Evolutionary conservation across 2,888 invertebrate genomes (phyloP), one percentile per base, ranked within the genome.

Genomic region (Drosophila suboccidentalis): DNA sequence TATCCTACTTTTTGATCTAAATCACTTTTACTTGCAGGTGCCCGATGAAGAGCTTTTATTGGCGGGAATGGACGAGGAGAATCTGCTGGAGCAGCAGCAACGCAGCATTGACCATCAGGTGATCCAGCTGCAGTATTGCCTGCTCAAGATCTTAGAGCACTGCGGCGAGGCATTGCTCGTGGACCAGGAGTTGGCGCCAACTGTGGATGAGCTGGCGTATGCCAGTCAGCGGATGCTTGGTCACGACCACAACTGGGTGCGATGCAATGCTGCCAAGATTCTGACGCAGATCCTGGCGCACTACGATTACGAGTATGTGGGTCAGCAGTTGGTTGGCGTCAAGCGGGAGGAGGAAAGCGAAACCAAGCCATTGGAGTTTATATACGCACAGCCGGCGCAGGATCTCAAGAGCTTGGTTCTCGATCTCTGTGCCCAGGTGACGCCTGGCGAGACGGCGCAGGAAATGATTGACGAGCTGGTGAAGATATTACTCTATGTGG

Each of bases 161-260:
- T 96, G 96, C 91, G 93, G 95, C 1, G 90, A 92, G 0, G 94
- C 95, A 82, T 90, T 97, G 62, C 94, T 94, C 13, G 64, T 17
- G 4, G 66, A 80, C 29, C 91, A 92, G 4, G 85, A 85, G 8
- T 72, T 90, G 3, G 80, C 76, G 4, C 65, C 75, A 1, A 73
- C 75, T 0, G 93, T 94, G 3, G 94, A 96, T 69, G 94, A 94
- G 68, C 92, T 96, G 82, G 94, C 94, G 57, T 95, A 95, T 90
- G 94, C 95, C 87, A 94, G 95, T 81, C 96, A 97, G 92, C 94
- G 93, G 17, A 94, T 97, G 46, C 91, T 98, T 15, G 95, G 94
- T 0, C 96, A 98, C 91, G 96, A 97, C 13, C 98, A 98, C 90
- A 94, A 95, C 36, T 98, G 98, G 98, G 97, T 98, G 0, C 94